A percentile compares a stretch with the other conserved stretches of the same genome.
phyloP scores from a whole-genome alignment of 2,888 invertebrate genomes.

The Entomobrya multifasciata region DNA sequence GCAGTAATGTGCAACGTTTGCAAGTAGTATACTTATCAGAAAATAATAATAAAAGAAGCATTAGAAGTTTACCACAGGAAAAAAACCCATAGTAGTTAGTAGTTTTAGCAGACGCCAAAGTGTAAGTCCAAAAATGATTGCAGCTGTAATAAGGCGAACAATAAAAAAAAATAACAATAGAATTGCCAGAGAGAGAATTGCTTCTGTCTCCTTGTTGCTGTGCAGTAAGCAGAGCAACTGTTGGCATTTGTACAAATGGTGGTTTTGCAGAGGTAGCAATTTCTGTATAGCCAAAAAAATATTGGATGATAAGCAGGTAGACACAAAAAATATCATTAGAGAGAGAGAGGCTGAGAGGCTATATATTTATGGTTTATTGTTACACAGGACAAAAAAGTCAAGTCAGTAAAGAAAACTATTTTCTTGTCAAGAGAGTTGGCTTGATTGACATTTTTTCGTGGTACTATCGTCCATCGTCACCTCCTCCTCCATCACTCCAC shows the following conservation, averaged over 20 bases:
- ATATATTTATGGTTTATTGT: no score
- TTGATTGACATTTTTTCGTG: conserved; percentile 24
- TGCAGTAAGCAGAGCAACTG: neutral
- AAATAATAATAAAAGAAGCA: no score
- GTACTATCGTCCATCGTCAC: conserved; percentile 11
- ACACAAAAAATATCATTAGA: neutral
- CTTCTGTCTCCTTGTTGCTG: conserved; percentile 11
- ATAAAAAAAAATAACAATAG: conserved; percentile 36
- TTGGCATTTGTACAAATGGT: no score
- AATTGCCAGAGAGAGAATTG: neutral
- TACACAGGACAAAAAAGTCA: no score
- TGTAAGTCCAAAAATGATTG: conserved; percentile 21
- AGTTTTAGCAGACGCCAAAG: conserved; percentile 20
- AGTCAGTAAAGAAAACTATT: neutral
- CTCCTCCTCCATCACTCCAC: conserved; percentile 4
- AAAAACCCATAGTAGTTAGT: neutral
- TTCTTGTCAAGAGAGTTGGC: neutral
- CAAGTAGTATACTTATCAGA: neutral
- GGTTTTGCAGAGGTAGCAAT: no score
- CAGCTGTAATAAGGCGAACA: conserved; percentile 12
- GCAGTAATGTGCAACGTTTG: neutral
- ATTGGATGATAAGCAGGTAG: neutral
- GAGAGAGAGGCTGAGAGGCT: neutral
- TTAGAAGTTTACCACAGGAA: neutral
- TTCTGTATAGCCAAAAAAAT: no score